Conservation (phyloP, 2,888 invertebrate species). For the Orthonychiurus folsomi region DNA sequence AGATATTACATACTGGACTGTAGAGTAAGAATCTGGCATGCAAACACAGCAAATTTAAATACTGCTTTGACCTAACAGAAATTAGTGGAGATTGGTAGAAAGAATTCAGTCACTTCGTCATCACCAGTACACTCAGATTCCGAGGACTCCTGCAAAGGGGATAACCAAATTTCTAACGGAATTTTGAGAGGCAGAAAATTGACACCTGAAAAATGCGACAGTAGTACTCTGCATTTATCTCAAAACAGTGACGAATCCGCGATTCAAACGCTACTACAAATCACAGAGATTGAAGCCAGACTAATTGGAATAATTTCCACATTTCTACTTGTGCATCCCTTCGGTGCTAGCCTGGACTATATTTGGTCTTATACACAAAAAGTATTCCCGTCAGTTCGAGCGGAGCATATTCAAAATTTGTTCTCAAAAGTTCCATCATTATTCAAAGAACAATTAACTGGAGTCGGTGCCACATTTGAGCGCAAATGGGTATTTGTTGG, state of each 20-base stretch:
- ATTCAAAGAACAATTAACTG: slow-evolving; percentile 67
- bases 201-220: neutral
- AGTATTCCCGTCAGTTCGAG: slow-evolving; percentile 60
- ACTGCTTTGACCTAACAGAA: neutral
- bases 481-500: slow-evolving; percentile 78
- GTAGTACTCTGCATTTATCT: neutral
- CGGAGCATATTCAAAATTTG: slow-evolving; percentile 66
- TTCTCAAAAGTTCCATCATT: slow-evolving; percentile 69
- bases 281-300: slow-evolving; percentile 57
- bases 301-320: slow-evolving; percentile 79
- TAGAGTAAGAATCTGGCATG: neutral
- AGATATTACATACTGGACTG: no score
- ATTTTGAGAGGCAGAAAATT: no score
- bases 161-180: neutral
- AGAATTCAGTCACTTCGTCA: neutral
- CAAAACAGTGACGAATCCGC: neutral
- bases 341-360: slow-evolving; percentile 81
- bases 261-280: neutral
- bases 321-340: slow-evolving; percentile 85
- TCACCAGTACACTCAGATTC: neutral
- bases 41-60: neutral
- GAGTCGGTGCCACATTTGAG: slow-evolving; percentile 77
- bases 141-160: neutral
- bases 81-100: neutral
- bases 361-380: slow-evolving; percentile 84